Percentiles rank a stretch among this genome's conserved stretches.
Evolutionary conservation across 2,888 invertebrate species (phyloP).

Genomic region (Lasius platythorax): DNA sequence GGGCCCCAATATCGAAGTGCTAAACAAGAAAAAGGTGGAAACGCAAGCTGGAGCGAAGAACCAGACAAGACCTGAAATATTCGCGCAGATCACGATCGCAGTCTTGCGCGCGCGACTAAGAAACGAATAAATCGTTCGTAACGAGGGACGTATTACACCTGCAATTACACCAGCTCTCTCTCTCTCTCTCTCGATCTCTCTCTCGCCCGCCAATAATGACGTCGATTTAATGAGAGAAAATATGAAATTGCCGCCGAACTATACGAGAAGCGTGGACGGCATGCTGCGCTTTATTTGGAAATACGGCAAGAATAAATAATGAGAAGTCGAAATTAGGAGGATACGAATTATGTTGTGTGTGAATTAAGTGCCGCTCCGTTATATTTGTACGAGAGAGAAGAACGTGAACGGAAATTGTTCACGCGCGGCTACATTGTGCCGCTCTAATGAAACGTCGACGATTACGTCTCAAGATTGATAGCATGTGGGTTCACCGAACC

Average conservation of each 20-base stretch:
- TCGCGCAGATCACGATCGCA: constrained; percentile 55
- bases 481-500: constrained; percentile 63
- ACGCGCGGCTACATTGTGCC: constrained; percentile 57
- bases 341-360: constrained; percentile 45
- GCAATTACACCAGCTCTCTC: constrained; percentile 64
- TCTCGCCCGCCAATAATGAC: constrained; percentile 62
- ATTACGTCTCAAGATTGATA: constrained; percentile 71
- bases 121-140: constrained; percentile 66
- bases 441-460: constrained; percentile 73
- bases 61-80: constrained; percentile 55
- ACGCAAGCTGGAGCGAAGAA: constrained; percentile 37
- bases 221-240: constrained; percentile 71
- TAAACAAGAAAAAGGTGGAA: constrained; percentile 49
- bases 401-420: constrained; percentile 53
- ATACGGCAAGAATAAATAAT: constrained; percentile 47
- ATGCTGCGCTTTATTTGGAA: constrained; percentile 55
- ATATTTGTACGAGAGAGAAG: constrained; percentile 42
- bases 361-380: constrained; percentile 47
- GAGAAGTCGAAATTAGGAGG: constrained; percentile 46
- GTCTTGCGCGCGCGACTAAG: constrained; percentile 42
- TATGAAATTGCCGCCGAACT: constrained; percentile 60
- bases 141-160: constrained; percentile 66
- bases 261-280: constrained; percentile 1
- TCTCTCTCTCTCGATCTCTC: background rate
- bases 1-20: constrained; percentile 4